Evolutionary conservation across 2,113 vertebrate species (phyloP).

Genomic region (Ailuropoda melanoleuca): DNA sequence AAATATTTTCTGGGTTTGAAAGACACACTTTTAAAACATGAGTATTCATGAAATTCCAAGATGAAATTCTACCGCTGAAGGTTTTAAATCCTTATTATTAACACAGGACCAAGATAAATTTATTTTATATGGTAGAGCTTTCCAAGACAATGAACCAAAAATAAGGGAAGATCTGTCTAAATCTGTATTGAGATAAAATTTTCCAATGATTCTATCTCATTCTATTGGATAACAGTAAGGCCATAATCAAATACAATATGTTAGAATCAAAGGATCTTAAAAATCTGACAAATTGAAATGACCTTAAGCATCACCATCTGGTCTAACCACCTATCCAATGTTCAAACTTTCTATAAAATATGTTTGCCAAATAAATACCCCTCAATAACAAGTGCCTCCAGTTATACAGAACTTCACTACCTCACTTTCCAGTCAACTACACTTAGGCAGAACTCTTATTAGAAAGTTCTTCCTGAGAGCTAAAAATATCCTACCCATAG

Average conservation of each 20-base stretch:
- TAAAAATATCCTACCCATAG: not conserved
- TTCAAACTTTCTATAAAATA: not conserved
- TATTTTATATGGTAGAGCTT: not conserved
- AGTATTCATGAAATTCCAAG: not conserved
- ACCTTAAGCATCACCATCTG: not conserved
- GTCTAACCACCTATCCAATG: not conserved
- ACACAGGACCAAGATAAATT: not conserved
- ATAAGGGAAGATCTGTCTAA: not conserved
- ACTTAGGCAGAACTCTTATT: not conserved
- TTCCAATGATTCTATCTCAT: not conserved
- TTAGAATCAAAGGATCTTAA: not conserved
- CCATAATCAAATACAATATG: not conserved
- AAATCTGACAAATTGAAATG: not conserved
- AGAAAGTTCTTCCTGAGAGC: conserved; percentile 5
- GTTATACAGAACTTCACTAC: no score
- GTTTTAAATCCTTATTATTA: not conserved
- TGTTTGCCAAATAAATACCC: not conserved
- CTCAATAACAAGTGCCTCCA: not conserved
- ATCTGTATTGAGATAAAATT: not conserved
- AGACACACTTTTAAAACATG: not conserved
- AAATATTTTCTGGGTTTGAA: not conserved
- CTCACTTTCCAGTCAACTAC: not conserved
- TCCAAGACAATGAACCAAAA: not conserved
- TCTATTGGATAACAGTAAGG: not conserved
- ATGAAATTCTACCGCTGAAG: not conserved